Conservation (phyloP, 2,113 vertebrate species). For the Myrmecophaga tridactyla region DNA sequence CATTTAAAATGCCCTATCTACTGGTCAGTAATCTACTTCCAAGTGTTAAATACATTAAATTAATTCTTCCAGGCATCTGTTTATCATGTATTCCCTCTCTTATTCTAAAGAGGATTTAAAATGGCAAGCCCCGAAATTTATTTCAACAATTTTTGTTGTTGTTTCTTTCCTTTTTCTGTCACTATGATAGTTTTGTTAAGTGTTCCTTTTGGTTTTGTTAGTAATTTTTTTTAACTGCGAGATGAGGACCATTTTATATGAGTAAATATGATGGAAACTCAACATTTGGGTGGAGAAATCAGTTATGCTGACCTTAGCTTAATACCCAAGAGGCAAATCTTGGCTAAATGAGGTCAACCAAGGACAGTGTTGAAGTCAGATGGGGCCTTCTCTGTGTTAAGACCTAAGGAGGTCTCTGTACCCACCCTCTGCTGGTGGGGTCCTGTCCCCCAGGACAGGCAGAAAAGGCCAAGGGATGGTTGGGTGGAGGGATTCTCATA, state of each 20-base stretch:
- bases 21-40: neutral
- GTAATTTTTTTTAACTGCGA: neutral
- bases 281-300: neutral
- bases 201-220: neutral
- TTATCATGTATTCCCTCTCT: neutral
- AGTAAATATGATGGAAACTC: neutral
- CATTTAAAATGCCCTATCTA: neutral
- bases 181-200: neutral
- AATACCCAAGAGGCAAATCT: constrained; percentile 25
- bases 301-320: neutral
- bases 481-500: neutral
- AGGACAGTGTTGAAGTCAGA: neutral
- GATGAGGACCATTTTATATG: neutral
- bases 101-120: constrained; percentile 26
- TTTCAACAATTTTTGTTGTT: neutral
- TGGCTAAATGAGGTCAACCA: neutral
- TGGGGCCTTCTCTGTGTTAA: neutral
- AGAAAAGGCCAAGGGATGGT: neutral
- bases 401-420: neutral
- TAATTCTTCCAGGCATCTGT: constrained; percentile 3
- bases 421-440: neutral
- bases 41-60: neutral
- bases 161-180: neutral
- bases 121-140: neutral
- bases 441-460: neutral